Percentiles rank a stretch among this genome's conserved stretches.
phyloP scores from a whole-genome alignment of 2,113 vertebrate genomes.

The Ramphastos sulfuratus region DNA sequence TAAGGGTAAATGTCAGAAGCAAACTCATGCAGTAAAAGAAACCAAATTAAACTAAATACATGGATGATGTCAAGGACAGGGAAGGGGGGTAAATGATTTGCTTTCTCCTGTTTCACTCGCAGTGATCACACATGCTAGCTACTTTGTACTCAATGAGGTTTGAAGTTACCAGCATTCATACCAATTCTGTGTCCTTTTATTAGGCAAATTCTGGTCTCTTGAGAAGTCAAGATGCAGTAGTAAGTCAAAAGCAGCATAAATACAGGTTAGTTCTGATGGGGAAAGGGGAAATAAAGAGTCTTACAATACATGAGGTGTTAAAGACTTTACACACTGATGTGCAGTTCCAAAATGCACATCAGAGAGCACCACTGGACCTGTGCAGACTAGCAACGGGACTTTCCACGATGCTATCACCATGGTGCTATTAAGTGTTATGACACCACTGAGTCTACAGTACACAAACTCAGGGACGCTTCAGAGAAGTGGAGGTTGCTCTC shows the following conservation, averaged over 20 bases:
- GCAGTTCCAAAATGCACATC: neutral
- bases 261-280: neutral
- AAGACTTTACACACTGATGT: neutral
- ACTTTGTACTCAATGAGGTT: neutral
- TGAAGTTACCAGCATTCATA: neutral
- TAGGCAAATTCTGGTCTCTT: conserved; percentile 1
- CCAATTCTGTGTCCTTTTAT: neutral
- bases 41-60: neutral
- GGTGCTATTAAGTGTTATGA: neutral
- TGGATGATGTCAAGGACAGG: neutral
- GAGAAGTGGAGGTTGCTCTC: neutral
- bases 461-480: neutral
- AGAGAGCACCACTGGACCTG: neutral
- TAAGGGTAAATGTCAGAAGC: neutral
- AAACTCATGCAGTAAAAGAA: neutral
- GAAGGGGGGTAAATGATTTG: neutral
- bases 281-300: neutral
- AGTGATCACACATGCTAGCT: neutral
- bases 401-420: neutral
- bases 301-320: neutral
- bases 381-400: neutral
- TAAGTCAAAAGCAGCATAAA: neutral
- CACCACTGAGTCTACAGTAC: neutral
- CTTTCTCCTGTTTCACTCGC: neutral
- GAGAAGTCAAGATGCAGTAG: neutral